phyloP scores from a whole-genome alignment of 2,113 vertebrate species.

The Gadus macrocephalus region DNA sequence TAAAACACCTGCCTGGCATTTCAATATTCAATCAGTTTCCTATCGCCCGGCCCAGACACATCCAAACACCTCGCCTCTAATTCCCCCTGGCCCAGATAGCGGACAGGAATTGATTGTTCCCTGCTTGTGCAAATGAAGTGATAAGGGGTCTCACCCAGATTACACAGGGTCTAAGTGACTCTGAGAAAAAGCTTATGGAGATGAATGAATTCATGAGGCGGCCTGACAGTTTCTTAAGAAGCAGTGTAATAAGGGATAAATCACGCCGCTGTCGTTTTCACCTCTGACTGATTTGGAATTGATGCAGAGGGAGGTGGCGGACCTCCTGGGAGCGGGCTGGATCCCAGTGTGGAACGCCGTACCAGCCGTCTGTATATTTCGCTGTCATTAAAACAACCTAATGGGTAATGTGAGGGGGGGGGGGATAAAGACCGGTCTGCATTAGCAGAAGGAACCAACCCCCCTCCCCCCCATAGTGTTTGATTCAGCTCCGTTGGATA shows the following conservation, averaged over 20 bases:
- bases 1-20: conserved; percentile 38
- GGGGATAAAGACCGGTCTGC: conserved; percentile 31
- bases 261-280: conserved; percentile 62
- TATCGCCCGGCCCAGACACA: conserved; percentile 36
- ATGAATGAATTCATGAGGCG: conserved; percentile 71
- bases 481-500: conserved; percentile 48
- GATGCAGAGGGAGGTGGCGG: conserved; percentile 49
- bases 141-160: conserved; percentile 69
- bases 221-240: conserved; percentile 65
- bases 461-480: conserved; percentile 26
- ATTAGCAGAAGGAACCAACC: conserved; percentile 45
- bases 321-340: conserved; percentile 44
- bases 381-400: conserved; percentile 44
- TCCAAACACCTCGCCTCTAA: conserved; percentile 57
- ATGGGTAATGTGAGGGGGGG: conserved; percentile 30
- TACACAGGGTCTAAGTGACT: conserved; percentile 67
- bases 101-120: conserved; percentile 66
- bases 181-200: conserved; percentile 67
- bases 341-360: conserved; percentile 26
- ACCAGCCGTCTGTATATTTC: conserved; percentile 57
- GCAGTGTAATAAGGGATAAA: conserved; percentile 67
- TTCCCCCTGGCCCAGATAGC: conserved; percentile 51
- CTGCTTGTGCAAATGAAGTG: conserved; percentile 68
- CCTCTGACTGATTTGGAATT: conserved; percentile 60
- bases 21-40: conserved; percentile 36